Evolutionary conservation across 1,140 invertebrate genomes (phyloP).

Genomic region (Brachionus asplanchnoidis): DNA sequence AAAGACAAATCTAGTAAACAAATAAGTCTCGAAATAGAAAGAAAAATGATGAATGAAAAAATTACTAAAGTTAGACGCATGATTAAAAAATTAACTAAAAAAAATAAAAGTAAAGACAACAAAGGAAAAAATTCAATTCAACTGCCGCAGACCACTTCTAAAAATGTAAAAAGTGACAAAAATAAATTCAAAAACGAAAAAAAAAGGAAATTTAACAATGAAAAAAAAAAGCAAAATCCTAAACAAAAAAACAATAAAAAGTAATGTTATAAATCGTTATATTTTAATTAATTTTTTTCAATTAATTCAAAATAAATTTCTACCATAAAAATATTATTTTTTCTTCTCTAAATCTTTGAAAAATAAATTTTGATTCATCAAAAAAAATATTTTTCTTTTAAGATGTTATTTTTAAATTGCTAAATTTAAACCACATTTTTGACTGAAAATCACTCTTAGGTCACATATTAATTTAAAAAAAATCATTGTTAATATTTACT

Average conservation of each 20-base stretch:
- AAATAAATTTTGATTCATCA: too few relatives aligned
- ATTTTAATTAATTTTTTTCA: neutral
- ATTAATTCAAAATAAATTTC: too few relatives aligned
- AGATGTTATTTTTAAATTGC: too few relatives aligned
- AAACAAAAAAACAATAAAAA: neutral
- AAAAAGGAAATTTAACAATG: neutral
- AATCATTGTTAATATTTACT: too few relatives aligned
- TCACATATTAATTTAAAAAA: too few relatives aligned
- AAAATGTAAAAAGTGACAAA: neutral
- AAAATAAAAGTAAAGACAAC: neutral
- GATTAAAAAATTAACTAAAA: conserved; percentile 11
- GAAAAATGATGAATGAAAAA: conserved; percentile 13
- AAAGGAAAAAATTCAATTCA: neutral
- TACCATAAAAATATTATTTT: too few relatives aligned
- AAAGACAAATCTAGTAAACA: neutral
- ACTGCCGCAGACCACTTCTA: neutral
- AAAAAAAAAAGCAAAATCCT: neutral
- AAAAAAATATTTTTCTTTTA: too few relatives aligned
- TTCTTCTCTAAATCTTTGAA: too few relatives aligned
- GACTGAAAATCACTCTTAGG: too few relatives aligned
- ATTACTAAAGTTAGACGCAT: conserved; percentile 19
- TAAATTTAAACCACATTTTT: too few relatives aligned
- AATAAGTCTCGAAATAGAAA: conserved; percentile 7
- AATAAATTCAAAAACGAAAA: neutral
- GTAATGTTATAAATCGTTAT: neutral